Evolutionary conservation across 1,140 invertebrate species (phyloP).

Genomic region (Drosophila equinoxialis): DNA sequence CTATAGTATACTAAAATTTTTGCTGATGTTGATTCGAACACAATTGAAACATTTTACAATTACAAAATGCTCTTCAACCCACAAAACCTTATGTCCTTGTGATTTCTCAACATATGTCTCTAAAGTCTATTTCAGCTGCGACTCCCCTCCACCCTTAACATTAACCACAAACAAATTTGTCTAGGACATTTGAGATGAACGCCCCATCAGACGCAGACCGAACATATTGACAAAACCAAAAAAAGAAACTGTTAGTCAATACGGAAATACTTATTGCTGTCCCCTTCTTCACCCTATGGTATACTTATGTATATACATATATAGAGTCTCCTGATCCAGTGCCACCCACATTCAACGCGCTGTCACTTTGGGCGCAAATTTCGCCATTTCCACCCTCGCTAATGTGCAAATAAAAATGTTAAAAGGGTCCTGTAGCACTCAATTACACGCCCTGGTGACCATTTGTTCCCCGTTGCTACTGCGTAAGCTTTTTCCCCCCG

Average conservation of each 20-base stretch:
- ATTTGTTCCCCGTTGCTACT: slow-evolving; percentile 57
- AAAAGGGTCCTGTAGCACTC: slow-evolving; percentile 83
- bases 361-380: slow-evolving; percentile 80
- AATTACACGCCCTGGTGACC: slow-evolving; percentile 83
- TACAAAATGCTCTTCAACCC: neutral
- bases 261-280: slow-evolving; percentile 40
- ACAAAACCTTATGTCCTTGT: neutral
- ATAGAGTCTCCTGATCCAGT: neutral
- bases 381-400: slow-evolving; percentile 82
- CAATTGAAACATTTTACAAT: neutral
- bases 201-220: slow-evolving; percentile 39
- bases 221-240: slow-evolving; percentile 63
- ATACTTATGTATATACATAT: neutral
- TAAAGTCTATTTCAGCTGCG: slow-evolving; percentile 13
- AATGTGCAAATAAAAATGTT: slow-evolving; percentile 83
- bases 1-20: neutral
- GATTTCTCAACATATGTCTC: slow-evolving; percentile 57
- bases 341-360: slow-evolving; percentile 75
- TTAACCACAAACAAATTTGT: slow-evolving; percentile 79
- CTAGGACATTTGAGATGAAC: slow-evolving; percentile 69
- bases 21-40: neutral
- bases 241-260: slow-evolving; percentile 63
- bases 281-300: neutral
- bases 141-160: neutral
- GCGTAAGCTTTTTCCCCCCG: slow-evolving; percentile 36